Conservation (phyloP, 2,113 vertebrate genomes). For the Bos javanicus region DNA sequence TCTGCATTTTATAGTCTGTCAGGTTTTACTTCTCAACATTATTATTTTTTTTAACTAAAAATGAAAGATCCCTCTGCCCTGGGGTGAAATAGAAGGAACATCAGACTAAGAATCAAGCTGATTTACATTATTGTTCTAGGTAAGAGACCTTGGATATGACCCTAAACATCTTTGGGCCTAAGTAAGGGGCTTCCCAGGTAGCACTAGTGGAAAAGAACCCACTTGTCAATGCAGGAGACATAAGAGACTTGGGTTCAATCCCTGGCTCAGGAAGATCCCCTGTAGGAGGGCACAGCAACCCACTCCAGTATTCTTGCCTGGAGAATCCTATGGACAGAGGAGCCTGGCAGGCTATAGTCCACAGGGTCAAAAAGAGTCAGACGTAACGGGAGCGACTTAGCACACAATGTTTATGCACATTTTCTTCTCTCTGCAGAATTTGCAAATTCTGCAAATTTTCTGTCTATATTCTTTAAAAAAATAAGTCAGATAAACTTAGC, state of each 20-base stretch:
- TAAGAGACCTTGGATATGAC: slow-evolving; percentile 6
- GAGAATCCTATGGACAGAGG: background rate
- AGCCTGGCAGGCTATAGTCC: background rate
- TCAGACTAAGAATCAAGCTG: background rate
- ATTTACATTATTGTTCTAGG: background rate
- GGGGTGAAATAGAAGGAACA: background rate
- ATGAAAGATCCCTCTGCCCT: background rate
- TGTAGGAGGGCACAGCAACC: background rate
- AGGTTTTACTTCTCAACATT: background rate
- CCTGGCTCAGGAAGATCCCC: background rate
- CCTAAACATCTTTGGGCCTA: background rate
- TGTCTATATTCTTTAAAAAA: background rate
- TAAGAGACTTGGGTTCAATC: background rate
- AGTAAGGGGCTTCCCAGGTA: background rate
- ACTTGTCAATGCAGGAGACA: background rate
- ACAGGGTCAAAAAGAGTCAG: background rate
- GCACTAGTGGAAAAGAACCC: background rate
- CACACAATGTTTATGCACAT: background rate
- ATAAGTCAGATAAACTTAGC: background rate
- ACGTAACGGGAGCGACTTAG: accelerated
- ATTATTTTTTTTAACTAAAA: background rate
- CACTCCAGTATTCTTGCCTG: background rate
- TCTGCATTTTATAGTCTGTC: background rate
- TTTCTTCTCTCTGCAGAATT: background rate
- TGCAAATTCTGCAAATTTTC: too few species aligned